Evolutionary conservation across 2,888 invertebrate species (phyloP), one percentile per base, ranked within the genome.

Genomic region (Tholera decimalis): DNA sequence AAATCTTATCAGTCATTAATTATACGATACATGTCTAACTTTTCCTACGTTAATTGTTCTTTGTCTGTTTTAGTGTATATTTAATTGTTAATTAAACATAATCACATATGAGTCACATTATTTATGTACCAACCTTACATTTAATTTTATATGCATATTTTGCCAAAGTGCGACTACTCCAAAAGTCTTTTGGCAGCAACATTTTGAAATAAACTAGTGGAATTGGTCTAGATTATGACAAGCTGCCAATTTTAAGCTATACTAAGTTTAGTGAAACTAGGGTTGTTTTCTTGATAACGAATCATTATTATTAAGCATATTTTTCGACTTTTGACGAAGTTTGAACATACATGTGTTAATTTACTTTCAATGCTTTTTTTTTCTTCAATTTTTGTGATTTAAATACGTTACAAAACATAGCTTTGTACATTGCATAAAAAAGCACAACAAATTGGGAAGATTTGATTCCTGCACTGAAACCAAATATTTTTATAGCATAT

Each of bases 131-230:
- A 37, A 55, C 9, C n/a, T 49, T 37, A 18, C 20, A 15, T 41
- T 55, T 55, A 15, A 64, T 64, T 8, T 46, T 28, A 28, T 47
- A 49, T 43, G 22, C 39, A 46, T 57, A 51, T 46, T 24, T 58
- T 66, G 73, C 70, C 70, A 73, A 70, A 73, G n/a, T 50, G 9
- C 46, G 26, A 18, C 37, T 30, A 46, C 18, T 65, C 26, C 1
- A 37, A 49, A 37, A 53, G 46, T 53, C 41, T 47, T 73, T 70
- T 71, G 74, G 73, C 70, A 66, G 26, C 46, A 43, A 41, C 11
- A 18, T 22, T 41, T 4, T 18, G 20, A 30, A 39, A 46, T 26
- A 65, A 68, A 9, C 46, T 43, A n/a, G 20, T 43, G 35, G 55
- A 41, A 73, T 26, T 53, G 46, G 18, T 13, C 26, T 26, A 20